Conservation (phyloP, 2,888 invertebrate genomes). For the Plebejus argus region DNA sequence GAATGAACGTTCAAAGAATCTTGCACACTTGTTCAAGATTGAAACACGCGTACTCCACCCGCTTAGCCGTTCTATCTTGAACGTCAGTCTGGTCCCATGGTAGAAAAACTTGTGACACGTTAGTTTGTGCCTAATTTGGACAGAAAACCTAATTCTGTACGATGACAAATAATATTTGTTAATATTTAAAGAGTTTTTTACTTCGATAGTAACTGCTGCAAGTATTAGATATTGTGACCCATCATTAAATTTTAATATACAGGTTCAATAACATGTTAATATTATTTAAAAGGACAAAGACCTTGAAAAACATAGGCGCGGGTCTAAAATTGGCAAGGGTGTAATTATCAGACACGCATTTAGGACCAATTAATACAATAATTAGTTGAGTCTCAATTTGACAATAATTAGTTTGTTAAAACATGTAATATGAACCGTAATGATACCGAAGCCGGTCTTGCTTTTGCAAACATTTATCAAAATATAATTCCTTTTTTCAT, state of each 20-base stretch:
- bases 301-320: conserved; percentile 14
- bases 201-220: no score
- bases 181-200: no score
- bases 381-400: not conserved
- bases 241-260: not conserved
- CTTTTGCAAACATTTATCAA: not conserved
- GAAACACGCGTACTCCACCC: no score
- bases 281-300: not conserved
- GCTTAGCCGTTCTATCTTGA: no score
- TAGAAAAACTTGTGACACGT: no score
- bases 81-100: no score
- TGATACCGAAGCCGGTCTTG: not conserved
- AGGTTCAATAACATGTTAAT: not conserved
- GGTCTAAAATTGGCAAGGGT: conserved; percentile 12
- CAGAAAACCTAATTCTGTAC: no score
- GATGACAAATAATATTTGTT: no score
- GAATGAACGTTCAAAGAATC: no score
- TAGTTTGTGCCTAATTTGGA: no score
- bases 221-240: no score
- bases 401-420: not conserved
- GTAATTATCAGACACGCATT: conserved; percentile 8
- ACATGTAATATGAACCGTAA: not conserved
- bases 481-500: not conserved
- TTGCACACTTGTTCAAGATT: no score
- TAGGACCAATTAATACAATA: not conserved